Conservation (phyloP, 1,140 invertebrate genomes). For the Nixonia krombeini region DNA sequence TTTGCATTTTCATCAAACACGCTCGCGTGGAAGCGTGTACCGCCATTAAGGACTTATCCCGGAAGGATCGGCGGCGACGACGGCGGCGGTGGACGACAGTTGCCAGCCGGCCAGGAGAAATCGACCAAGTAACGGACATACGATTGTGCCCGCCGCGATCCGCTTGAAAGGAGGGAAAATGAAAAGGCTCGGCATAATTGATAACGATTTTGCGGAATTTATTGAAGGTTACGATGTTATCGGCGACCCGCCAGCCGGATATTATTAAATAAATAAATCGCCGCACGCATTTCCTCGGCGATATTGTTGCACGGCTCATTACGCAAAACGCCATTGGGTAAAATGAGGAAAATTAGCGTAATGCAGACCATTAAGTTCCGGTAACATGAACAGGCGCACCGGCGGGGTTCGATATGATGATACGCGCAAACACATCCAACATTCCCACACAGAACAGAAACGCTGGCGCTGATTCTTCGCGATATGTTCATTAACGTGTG, state of each 20-base stretch:
- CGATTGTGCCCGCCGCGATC: constrained; percentile 1
- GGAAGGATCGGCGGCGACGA: constrained; percentile 8
- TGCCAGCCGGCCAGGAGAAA: constrained; percentile 1
- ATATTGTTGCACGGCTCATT: constrained; percentile 38
- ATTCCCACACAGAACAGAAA: constrained; percentile 39
- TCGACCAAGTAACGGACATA: constrained; percentile 7
- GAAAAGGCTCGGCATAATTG: no score
- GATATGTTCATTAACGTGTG: constrained; percentile 51
- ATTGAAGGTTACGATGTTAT: no score
- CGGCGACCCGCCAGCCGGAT: no score
- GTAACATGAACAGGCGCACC: no score
- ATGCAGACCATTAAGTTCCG: constrained; percentile 28
- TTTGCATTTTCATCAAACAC: constrained; percentile 10
- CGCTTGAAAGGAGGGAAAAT: no score
- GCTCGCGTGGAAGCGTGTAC: background rate
- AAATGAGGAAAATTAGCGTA: constrained; percentile 35
- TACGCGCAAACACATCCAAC: constrained; percentile 40
- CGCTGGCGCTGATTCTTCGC: constrained; percentile 25
- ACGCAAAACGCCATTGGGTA: constrained; percentile 35
- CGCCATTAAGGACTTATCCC: constrained; percentile 3
- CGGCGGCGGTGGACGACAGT: constrained; percentile 4
- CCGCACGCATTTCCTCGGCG: no score
- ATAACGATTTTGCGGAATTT: no score
- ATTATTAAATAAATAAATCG: no score
- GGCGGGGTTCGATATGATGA: constrained; percentile 33